Evolutionary conservation across 2,113 vertebrate species (phyloP), one percentile per base, ranked within the genome.

Genomic region (Campylorhamphus procurvoides): DNA sequence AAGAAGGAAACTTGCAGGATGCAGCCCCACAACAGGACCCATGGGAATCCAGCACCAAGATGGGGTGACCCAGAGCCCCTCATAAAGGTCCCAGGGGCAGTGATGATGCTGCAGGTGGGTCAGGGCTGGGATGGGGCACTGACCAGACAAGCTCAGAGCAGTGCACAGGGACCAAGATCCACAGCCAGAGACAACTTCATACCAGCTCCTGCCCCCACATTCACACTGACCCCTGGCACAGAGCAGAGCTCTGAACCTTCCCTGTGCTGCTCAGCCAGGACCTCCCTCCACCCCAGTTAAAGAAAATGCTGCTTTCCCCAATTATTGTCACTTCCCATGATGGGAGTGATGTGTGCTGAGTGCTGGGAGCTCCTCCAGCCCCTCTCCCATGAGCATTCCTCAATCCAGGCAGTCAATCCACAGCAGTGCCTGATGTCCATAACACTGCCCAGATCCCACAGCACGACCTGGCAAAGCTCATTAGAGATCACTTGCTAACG

Each of bases 331-430:
- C 42, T 84, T 39, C 46, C 42, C 5, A 0, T 40, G 46, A 49
- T 1, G 2, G 9, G 12, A 49, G 16, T 9, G 0, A 0, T 13
- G 35, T 46, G 33, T 90, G 63, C 31, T 4, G 8, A 3, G 0
- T 28, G 31, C 53, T 1, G 0, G 59, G 14, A 27, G 8, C 46
- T 40, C 33, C 79, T 67, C 58, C 56, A 76, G 67, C 42, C 58
- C 59, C 22, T 28, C 40, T 73, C 14, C 23, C 27, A 14, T 0
- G 1, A 14, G 29, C 12, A 17, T 4, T 22, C 76, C 39, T 56
- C 25, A 19, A 39, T 31, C 8, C 13, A 9, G 46, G 55, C 49
- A 25, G 53, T 33, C 29, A 50, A 37, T 17, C 29, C 3, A 42
- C 44, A 72, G 58, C 62, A 52, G 53, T 18, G n/a, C 39, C 79